These are phyloP conservation scores for Hydrochoerus hydrochaeris DNA, from an alignment of 2,113 vertebrate species.

Conservation along the genomic window DNA sequence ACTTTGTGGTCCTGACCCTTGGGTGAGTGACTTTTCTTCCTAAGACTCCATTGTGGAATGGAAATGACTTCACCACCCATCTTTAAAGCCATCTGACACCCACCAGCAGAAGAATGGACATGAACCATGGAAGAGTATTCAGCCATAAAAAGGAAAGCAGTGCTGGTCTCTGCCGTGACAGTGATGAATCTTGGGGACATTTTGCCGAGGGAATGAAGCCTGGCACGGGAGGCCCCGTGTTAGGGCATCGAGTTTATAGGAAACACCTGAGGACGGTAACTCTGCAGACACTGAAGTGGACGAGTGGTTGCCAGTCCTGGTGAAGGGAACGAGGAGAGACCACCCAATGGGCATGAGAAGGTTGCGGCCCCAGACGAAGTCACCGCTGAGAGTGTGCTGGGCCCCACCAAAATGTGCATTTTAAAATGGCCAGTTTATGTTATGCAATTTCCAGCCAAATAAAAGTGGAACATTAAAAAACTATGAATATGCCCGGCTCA, in stretches of 20 bases:
- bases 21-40: background rate
- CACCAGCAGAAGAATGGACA: accelerated
- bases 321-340: background rate
- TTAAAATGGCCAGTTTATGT: background rate
- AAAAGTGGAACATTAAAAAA: background rate
- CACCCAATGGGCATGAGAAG: accelerated
- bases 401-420: background rate
- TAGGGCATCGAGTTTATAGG: background rate
- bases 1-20: background rate
- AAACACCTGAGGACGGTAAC: background rate
- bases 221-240: accelerated
- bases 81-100: too few species aligned
- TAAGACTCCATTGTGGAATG: background rate
- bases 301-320: background rate
- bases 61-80: accelerated
- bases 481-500: background rate
- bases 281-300: background rate
- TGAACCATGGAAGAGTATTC: background rate
- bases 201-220: background rate
- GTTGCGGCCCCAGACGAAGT: background rate
- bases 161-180: accelerated
- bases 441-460: background rate
- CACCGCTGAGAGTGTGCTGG: accelerated
- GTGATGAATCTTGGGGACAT: background rate
- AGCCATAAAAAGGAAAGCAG: background rate